Evolutionary conservation across 2,113 vertebrate genomes (phyloP).

Genomic region (Falcunculus frontatus): DNA sequence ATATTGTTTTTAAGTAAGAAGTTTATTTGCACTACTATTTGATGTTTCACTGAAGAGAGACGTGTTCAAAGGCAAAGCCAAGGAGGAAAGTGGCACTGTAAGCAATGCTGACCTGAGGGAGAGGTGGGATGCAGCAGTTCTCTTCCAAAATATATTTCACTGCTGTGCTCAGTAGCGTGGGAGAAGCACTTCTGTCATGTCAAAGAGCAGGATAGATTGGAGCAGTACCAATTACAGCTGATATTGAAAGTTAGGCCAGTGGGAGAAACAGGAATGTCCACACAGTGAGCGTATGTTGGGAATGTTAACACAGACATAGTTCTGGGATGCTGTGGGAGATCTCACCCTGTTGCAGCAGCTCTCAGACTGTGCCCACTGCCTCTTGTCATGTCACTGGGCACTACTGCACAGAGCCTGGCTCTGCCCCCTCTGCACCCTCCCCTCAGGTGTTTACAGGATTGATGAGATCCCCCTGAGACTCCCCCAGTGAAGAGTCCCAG

Average conservation of each 20-base stretch:
- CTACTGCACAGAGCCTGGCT: not conserved
- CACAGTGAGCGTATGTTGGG: not conserved
- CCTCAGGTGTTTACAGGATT: not conserved
- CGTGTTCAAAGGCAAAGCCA: not conserved
- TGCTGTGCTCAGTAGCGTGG: rapidly evolving
- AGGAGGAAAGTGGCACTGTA: not conserved
- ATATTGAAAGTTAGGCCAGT: not conserved
- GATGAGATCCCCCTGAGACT: not conserved
- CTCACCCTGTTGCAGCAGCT: not conserved
- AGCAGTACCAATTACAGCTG: not conserved
- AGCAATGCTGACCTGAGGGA: not conserved
- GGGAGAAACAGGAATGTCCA: rapidly evolving
- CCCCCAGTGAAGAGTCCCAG: not conserved
- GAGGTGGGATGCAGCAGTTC: not conserved
- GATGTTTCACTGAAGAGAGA: not conserved
- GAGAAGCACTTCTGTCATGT: not conserved
- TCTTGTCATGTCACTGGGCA: not conserved
- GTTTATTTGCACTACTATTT: not conserved
- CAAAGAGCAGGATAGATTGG: not conserved
- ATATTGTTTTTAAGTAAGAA: not conserved
- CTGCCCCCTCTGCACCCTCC: not conserved
- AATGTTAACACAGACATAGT: not conserved
- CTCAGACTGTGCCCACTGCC: not conserved
- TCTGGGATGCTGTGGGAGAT: not conserved
- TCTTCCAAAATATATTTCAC: not conserved